Evolutionary conservation across 2,888 invertebrate species (phyloP), one percentile per base, ranked within the genome.

Genomic region (Ametastegia equiseti): DNA sequence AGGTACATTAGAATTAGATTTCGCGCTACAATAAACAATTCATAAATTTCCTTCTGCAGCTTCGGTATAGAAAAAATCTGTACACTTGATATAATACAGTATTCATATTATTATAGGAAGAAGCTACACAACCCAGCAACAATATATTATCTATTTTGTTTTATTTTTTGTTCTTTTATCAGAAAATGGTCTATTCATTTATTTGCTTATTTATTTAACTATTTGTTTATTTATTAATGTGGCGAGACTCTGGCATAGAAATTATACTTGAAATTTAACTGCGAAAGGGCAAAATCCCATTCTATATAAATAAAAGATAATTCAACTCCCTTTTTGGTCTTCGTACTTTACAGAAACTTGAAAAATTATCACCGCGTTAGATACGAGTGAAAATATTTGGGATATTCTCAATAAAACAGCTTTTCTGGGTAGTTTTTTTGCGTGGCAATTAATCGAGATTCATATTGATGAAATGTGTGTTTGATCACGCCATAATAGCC

Each of bases 31-130:
- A 5, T 9, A 65, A 54, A 54, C 23, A 63, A 63, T 63, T 63
- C 33, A 33, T 13, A 63, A 33, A 63, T 33, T 33, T 63, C 30
- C 6, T 33, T 15, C 33, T 33, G 33, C 33, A 33, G 13, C 6
- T 15, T 9, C 54, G 54, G 63, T 63, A 63, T 63, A 63, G 15
- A 54, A n/a, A n/a, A 63, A 63, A 63, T 63, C 63, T 63, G 63
- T 63, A 63, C 63, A 63, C 33, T 30, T 33, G 27, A 63, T 63
- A 63, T 5, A 33, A 33, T 63, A 33, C 23, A 19, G 23, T 54
- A 23, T 54, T n/a, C n/a, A n/a, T n/a, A n/a, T n/a, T n/a, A 33
- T 33, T 63, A 11, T 15, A n/a, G n/a, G n/a, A n/a, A n/a, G 63
- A n/a, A 63, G 30, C 63, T 63, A 9, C 15, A 63, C 33, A 30